Evolutionary conservation across 2,888 invertebrate species (phyloP).

Genomic region (Idaea straminata): DNA sequence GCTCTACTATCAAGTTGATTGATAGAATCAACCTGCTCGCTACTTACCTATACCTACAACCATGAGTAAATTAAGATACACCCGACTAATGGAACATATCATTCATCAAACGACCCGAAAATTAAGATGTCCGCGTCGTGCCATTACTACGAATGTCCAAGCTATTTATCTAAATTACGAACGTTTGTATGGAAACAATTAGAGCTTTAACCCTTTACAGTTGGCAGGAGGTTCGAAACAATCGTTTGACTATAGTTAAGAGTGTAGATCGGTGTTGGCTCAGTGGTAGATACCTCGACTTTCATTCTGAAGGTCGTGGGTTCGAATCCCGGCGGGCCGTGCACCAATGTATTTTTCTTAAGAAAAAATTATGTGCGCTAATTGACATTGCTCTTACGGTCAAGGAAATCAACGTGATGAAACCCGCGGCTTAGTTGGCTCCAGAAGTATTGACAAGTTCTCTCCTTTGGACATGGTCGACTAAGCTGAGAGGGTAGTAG

Average conservation of each 20-base stretch:
- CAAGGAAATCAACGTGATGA: too few relatives aligned
- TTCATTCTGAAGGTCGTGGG: too few relatives aligned
- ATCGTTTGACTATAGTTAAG: constrained; percentile 34
- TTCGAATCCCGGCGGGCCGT: too few relatives aligned
- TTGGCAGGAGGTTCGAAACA: constrained; percentile 41
- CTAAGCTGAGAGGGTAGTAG: too few relatives aligned
- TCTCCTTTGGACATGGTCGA: too few relatives aligned
- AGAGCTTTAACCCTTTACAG: constrained; percentile 38
- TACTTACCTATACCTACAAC: constrained; percentile 61
- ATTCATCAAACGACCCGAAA: constrained; percentile 63
- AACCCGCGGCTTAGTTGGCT: too few relatives aligned
- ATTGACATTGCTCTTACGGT: too few relatives aligned
- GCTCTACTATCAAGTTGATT: constrained; percentile 46
- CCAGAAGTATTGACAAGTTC: too few relatives aligned
- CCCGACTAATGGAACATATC: constrained; percentile 65
- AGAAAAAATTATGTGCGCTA: too few relatives aligned
- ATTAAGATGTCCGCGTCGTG: constrained; percentile 46
- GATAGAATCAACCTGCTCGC: constrained; percentile 60
- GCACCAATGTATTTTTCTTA: too few relatives aligned
- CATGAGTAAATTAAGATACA: constrained; percentile 65
- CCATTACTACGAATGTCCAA: constrained; percentile 36
- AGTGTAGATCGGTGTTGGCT: too few relatives aligned
- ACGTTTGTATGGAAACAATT: constrained; percentile 58
- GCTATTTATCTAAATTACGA: constrained; percentile 57
- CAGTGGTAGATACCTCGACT: too few relatives aligned